Conservation (phyloP, 2,113 vertebrate genomes). For the Otis tarda region DNA sequence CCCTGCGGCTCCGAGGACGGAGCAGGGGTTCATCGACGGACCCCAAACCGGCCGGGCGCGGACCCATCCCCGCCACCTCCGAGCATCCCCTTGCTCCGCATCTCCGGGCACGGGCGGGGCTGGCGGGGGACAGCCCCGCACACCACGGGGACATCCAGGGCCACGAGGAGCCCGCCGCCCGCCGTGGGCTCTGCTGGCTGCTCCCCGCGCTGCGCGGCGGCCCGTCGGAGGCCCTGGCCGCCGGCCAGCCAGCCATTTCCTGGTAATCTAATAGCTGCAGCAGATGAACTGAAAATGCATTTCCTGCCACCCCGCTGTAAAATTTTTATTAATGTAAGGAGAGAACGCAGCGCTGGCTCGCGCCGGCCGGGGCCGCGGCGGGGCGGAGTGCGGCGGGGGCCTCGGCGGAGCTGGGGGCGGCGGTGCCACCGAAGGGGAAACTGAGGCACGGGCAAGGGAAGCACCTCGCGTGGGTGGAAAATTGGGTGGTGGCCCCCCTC, state of each 20-base stretch:
- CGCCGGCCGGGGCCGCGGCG: neutral
- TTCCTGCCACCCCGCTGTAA: conserved; percentile 80
- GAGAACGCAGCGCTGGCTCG: conserved; percentile 72
- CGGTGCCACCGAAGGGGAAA: neutral
- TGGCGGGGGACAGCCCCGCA: neutral
- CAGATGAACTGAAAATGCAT: conserved; percentile 82
- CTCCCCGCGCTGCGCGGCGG: conserved; percentile 2
- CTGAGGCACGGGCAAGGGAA: neutral
- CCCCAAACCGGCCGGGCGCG: neutral
- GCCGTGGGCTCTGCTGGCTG: neutral
- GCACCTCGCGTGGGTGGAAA: accelerated
- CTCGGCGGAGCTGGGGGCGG: accelerated
- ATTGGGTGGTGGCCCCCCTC: neutral
- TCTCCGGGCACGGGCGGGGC: neutral
- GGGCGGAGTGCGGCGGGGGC: neutral
- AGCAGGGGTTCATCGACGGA: neutral
- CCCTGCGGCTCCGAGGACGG: neutral
- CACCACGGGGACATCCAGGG: accelerated
- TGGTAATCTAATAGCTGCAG: conserved; percentile 79
- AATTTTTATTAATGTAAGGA: conserved; percentile 79
- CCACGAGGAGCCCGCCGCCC: neutral
- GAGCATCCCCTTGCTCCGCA: neutral
- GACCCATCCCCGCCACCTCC: accelerated
- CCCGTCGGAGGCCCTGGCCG: conserved; percentile 69
- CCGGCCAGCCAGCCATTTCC: conserved; percentile 77